Evolutionary conservation across 2,113 vertebrate species (phyloP).

Genomic region (Oncorhynchus tshawytscha): DNA sequence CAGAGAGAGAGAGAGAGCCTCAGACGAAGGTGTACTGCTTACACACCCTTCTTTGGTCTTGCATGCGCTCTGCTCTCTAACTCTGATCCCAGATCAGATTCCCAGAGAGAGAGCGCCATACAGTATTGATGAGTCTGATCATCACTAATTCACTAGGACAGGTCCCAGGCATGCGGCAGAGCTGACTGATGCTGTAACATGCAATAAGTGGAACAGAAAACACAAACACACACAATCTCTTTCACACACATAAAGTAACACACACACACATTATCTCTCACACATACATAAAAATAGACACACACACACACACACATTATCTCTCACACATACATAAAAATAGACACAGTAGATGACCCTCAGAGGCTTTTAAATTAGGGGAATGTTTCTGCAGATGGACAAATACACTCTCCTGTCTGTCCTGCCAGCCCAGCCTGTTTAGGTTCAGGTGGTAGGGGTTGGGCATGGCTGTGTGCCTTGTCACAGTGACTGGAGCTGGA

Average conservation of each 20-base stretch:
- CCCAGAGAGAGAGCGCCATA: constrained; percentile 54
- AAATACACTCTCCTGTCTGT: neutral
- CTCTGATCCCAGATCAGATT: constrained; percentile 63
- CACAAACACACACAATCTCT: neutral
- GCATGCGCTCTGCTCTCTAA: constrained; percentile 46
- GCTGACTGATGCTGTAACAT: constrained; percentile 41
- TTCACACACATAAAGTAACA: neutral
- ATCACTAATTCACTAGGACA: constrained; percentile 77
- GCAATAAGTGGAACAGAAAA: neutral
- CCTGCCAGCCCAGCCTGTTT: constrained; percentile 36
- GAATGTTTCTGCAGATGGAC: neutral
- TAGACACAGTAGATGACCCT: neutral
- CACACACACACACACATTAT: neutral
- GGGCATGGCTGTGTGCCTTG: neutral
- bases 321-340: neutral
- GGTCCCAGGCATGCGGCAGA: constrained; percentile 59
- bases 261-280: neutral
- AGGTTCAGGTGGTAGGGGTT: constrained; percentile 59
- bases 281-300: neutral
- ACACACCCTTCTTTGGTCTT: constrained; percentile 30
- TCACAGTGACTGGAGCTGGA: too few species aligned
- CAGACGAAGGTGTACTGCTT: neutral
- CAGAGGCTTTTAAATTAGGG: neutral
- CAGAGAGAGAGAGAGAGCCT: too few species aligned
- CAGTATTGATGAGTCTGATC: constrained; percentile 71